Percentiles rank a stretch among this genome's conserved stretches.
These are phyloP conservation scores for Coregonus sp. DNA, from an alignment of 2,797 vertebrate species.

Conservation along the genomic window DNA sequence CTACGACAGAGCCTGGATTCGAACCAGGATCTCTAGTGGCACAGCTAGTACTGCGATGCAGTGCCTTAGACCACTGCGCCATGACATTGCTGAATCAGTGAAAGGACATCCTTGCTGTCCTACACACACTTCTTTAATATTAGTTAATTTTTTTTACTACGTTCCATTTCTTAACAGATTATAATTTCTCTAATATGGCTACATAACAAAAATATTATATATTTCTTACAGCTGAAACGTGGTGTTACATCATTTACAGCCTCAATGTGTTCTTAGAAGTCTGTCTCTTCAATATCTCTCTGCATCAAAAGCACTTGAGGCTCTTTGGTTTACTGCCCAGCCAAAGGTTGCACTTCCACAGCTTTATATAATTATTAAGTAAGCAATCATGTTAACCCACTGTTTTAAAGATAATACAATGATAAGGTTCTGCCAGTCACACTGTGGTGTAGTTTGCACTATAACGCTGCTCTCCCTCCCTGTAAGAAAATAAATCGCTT, in stretches of 20 bases:
- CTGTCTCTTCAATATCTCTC: constrained; percentile 51
- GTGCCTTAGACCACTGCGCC: no score
- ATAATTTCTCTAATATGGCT: not conserved
- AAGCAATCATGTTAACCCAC: constrained; percentile 82
- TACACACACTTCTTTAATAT: not conserved
- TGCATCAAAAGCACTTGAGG: constrained; percentile 69
- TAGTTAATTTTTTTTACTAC: not conserved
- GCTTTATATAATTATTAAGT: constrained; percentile 88
- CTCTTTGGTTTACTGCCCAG: constrained; percentile 70
- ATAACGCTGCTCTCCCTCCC: constrained; percentile 38
- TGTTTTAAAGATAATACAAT: constrained; percentile 82
- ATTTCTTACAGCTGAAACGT: not conserved
- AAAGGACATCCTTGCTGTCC: not conserved
- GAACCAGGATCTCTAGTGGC: no score
- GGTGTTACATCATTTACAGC: constrained; percentile 29
- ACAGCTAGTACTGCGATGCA: no score
- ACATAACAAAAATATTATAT: not conserved
- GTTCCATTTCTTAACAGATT: not conserved
- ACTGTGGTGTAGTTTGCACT: constrained; percentile 61
- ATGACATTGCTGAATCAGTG: not conserved
- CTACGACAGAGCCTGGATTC: no score
- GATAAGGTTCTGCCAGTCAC: constrained; percentile 72
- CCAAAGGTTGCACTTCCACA: constrained; percentile 67
- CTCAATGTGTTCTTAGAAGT: constrained; percentile 33
- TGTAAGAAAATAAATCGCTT: constrained; percentile 59